Conservation (phyloP, 1,140 invertebrate genomes). For the Sesamia nonagrioides region DNA sequence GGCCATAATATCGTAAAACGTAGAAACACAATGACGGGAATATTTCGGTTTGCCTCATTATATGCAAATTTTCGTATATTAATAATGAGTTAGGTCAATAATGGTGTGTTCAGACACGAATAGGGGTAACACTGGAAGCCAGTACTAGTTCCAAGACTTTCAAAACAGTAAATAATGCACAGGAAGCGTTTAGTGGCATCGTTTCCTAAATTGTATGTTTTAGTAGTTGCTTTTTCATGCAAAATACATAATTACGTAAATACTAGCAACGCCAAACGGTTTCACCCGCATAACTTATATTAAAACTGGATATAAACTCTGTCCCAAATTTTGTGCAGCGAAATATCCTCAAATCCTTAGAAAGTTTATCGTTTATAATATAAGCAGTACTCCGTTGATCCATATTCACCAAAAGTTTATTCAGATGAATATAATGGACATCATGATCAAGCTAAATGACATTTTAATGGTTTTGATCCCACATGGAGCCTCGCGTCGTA, state of each 20-base stretch:
- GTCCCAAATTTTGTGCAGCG: too few species aligned
- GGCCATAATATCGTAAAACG: constrained; percentile 51
- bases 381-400: not conserved
- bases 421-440: not conserved
- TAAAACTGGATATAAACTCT: too few species aligned
- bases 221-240: constrained; percentile 2
- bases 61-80: constrained; percentile 70
- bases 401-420: constrained; percentile 22
- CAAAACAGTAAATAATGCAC: not conserved
- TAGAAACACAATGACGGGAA: constrained; percentile 52
- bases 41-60: constrained; percentile 64
- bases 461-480: constrained; percentile 6
- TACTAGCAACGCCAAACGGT: too few species aligned
- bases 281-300: too few species aligned
- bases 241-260: constrained; percentile 1
- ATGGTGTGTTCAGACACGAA: constrained; percentile 39
- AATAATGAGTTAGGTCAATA: constrained; percentile 63
- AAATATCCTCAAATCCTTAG: too few species aligned
- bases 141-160: constrained; percentile 4
- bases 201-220: not conserved
- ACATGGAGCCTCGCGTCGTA: not conserved
- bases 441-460: constrained; percentile 36
- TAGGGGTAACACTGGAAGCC: constrained; percentile 20
- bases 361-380: too few species aligned
- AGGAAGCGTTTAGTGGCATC: not conserved